Evolutionary conservation across 2,888 invertebrate genomes (phyloP), one percentile per base, ranked within the genome.

Genomic region (Hipparchia sbordonii): DNA sequence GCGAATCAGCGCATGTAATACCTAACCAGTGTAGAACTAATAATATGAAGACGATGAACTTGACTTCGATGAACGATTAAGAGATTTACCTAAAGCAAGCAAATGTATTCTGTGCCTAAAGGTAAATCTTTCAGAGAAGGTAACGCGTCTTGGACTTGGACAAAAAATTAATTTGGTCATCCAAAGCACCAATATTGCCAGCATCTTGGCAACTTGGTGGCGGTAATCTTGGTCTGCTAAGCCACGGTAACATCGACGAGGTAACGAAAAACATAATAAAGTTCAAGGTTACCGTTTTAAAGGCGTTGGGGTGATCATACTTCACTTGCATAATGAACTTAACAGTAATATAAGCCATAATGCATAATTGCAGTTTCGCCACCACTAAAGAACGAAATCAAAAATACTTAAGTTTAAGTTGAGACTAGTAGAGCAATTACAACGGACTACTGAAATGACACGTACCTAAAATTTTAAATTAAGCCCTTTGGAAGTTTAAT

Each of bases 1-100:
- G 71, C 72, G 70, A 75, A 74, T 76, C 73, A 74, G 76, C 74
- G 68, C 74, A 73, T 75, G 77, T 76, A 74, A 79, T 79, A 78
- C 61, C 79, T 76, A 70, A 72, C 67, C 68, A 77, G 56, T 73
- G 70, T 68, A 69, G 23, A 65, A 56, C 71, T 70, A 73, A 74
- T 72, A 76, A 59, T 65, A 45, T 62, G 52, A 60, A 57, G 68
- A 68, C 68, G 59, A 76, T 73, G 46, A 67, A 48, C 67, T 71
- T 70, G 61, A 68, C 8, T 70, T 56, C 70, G 56, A 66, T 57
- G 57, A 57, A 57, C 23, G 57, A 8, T 57, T 56, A 56, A 13
- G 56, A 56, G 56, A 56, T 56, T 56, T 6, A 7, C 3, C 13
- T 12, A 54, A 54, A 52, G 2, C 6, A 46, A 46, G 23, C 1